Conservation (phyloP, 2,797 vertebrate species). For the Syngnathus acus region DNA sequence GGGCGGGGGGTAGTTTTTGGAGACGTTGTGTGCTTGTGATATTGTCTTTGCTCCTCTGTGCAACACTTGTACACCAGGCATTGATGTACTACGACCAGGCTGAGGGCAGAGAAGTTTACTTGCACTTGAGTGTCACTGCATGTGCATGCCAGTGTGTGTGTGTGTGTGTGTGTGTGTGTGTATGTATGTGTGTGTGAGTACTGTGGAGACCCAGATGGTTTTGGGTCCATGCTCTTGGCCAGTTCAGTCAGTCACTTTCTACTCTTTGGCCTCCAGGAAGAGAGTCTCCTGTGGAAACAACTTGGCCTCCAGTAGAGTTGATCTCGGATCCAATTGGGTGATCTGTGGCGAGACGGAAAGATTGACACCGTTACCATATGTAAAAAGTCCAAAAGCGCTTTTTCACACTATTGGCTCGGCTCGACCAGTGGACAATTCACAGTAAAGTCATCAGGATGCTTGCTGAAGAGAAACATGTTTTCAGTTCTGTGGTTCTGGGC, state of each 20-base stretch:
- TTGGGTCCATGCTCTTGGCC: conserved; percentile 55
- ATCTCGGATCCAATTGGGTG: conserved; percentile 88
- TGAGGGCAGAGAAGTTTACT: conserved; percentile 65
- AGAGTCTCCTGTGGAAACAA: conserved; percentile 99
- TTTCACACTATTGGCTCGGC: no score
- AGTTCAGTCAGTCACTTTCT: conserved; percentile 43
- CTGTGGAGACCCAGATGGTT: conserved; percentile 51
- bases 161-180: conserved; percentile 68
- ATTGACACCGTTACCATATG: no score
- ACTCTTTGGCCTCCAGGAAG: conserved; percentile 97
- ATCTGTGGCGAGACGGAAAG: conserved; percentile 68
- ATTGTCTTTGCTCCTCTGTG: conserved; percentile 67
- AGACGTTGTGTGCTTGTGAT: conserved; percentile 82
- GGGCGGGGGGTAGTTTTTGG: not conserved
- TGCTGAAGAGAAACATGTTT: conserved; percentile 35
- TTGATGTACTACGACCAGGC: conserved; percentile 58
- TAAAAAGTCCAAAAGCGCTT: no score
- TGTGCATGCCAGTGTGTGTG: conserved; percentile 52
- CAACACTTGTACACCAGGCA: conserved; percentile 59
- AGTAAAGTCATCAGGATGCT: no score
- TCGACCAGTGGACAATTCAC: no score
- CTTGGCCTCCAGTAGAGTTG: conserved; percentile 92
- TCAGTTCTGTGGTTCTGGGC: conserved; percentile 17
- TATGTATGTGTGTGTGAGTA: conserved; percentile 73
- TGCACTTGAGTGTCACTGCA: conserved; percentile 56